phyloP scores from a whole-genome alignment of 2,888 invertebrate genomes.

The Stenodera caucasica region DNA sequence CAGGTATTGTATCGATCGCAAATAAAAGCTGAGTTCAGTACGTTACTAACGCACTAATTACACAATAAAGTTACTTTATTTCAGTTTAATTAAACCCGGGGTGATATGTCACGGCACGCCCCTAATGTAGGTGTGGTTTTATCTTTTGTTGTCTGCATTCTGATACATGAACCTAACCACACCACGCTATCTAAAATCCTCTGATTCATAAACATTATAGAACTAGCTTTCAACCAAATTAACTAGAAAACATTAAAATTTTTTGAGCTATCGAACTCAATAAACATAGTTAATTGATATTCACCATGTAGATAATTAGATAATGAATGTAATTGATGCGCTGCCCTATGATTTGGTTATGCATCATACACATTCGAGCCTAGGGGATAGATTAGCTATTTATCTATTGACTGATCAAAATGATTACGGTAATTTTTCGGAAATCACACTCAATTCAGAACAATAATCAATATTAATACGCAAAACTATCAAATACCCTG shows the following conservation, averaged over 20 bases:
- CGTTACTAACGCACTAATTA: constrained; percentile 33
- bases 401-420: not conserved
- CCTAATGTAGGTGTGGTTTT: constrained; percentile 33
- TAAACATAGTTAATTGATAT: not conserved
- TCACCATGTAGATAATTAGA: not conserved
- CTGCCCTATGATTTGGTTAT: not conserved
- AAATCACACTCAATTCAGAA: not conserved
- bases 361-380: not conserved
- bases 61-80: constrained; percentile 38
- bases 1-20: constrained; percentile 30
- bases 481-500: too few relatives aligned
- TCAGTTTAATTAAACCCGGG: constrained; percentile 35
- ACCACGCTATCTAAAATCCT: not conserved
- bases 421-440: not conserved
- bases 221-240: not conserved
- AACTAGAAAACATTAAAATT: not conserved
- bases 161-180: constrained; percentile 16
- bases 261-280: not conserved
- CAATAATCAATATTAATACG: too few relatives aligned
- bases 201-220: not conserved
- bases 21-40: constrained; percentile 30
- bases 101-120: constrained; percentile 36
- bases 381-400: not conserved
- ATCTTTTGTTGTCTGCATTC: constrained; percentile 26
- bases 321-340: not conserved